phyloP scores from a whole-genome alignment of 2,888 invertebrate species.

The Automeris io region DNA sequence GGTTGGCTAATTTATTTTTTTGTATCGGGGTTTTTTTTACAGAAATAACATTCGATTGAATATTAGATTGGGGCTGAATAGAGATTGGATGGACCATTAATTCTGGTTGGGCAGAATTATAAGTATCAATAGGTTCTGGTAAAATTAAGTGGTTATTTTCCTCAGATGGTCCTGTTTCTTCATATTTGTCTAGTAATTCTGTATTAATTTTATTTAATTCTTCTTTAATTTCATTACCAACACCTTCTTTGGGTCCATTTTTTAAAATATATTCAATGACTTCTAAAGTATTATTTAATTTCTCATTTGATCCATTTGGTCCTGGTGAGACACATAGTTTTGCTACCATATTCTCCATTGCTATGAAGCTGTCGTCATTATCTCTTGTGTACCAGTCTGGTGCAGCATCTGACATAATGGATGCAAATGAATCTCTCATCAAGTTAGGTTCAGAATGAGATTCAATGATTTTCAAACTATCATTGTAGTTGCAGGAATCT shows the following conservation, averaged over 20 bases:
- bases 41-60: too few species aligned
- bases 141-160: too few species aligned
- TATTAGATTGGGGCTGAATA: too few species aligned
- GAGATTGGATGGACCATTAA: too few species aligned
- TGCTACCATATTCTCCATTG: slow-evolving; percentile 41
- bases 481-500: slow-evolving; percentile 15
- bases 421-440: slow-evolving; percentile 12
- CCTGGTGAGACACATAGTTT: slow-evolving; percentile 27
- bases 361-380: slow-evolving; percentile 46
- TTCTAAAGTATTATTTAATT: slow-evolving; percentile 47
- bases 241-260: slow-evolving; percentile 26
- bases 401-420: slow-evolving; percentile 10
- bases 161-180: too few species aligned
- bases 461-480: slow-evolving; percentile 44
- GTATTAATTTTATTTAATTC: slow-evolving; percentile 5
- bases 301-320: slow-evolving; percentile 20
- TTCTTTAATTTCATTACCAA: slow-evolving; percentile 8
- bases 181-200: slow-evolving; percentile 7
- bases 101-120: too few species aligned
- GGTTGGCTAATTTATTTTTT: too few species aligned
- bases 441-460: slow-evolving; percentile 50
- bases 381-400: slow-evolving; percentile 23
- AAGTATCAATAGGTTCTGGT: too few species aligned
- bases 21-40: too few species aligned
- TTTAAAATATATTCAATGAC: slow-evolving; percentile 46